Evolutionary conservation across 2,113 vertebrate genomes (phyloP).

Genomic region (Chaetops frenatus): DNA sequence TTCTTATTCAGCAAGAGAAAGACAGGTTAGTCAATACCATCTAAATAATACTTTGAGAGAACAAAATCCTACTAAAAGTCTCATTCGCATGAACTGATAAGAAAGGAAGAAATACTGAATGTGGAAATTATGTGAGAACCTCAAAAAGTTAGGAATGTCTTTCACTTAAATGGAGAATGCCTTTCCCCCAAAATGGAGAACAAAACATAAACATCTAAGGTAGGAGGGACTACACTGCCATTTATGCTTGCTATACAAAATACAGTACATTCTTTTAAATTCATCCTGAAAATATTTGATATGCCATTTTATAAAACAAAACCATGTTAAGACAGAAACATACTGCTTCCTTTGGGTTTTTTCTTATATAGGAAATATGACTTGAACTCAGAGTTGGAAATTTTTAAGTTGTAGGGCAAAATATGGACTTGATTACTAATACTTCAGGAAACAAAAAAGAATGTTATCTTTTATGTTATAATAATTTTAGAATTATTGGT

Average conservation of each 20-base stretch:
- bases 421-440: neutral
- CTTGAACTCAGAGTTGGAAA: neutral
- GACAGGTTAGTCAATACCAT: neutral
- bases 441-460: neutral
- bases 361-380: neutral
- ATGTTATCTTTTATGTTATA: neutral
- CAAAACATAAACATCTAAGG: neutral
- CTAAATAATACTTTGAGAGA: neutral
- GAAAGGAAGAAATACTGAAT: neutral
- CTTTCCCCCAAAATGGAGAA: neutral
- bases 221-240: neutral
- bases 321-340: neutral
- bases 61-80: neutral
- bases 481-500: neutral
- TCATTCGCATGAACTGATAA: neutral
- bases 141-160: neutral
- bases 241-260: neutral
- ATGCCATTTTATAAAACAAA: neutral
- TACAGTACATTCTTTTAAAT: neutral
- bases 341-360: neutral
- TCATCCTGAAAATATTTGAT: neutral
- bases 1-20: neutral
- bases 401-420: neutral
- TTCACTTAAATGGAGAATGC: neutral
- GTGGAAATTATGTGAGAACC: neutral